Percentiles rank a stretch among this genome's conserved stretches.
phyloP scores from a whole-genome alignment of 2,113 vertebrate species.

The Uropsilus gracilis region DNA sequence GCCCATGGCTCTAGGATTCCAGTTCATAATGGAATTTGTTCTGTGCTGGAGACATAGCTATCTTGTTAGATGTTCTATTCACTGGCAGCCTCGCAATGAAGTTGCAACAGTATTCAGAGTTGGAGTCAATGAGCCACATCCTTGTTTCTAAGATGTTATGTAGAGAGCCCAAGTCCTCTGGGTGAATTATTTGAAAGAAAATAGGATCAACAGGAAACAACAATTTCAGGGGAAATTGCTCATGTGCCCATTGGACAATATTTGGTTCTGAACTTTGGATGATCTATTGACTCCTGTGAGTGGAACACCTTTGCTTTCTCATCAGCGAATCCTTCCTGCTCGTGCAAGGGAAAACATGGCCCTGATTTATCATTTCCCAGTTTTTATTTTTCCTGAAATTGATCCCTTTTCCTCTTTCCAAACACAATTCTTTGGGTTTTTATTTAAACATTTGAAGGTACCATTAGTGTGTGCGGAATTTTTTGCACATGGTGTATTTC shows the following conservation, averaged over 20 bases:
- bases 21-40: slow-evolving; percentile 52
- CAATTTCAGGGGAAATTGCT: slow-evolving; percentile 54
- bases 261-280: slow-evolving; percentile 47
- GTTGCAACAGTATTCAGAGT: slow-evolving; percentile 52
- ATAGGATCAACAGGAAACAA: slow-evolving; percentile 40
- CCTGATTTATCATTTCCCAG: background rate
- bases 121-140: slow-evolving; percentile 55
- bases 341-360: background rate
- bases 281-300: background rate
- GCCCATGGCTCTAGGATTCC: background rate
- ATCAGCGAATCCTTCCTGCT: background rate
- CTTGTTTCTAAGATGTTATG: slow-evolving; percentile 61
- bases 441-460: background rate
- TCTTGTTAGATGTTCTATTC: slow-evolving; percentile 44
- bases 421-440: background rate
- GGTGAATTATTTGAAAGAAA: slow-evolving; percentile 54
- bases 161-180: slow-evolving; percentile 41
- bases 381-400: background rate
- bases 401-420: background rate
- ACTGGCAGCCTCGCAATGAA: slow-evolving; percentile 8
- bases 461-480: background rate
- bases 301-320: background rate
- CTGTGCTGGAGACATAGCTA: background rate
- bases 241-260: slow-evolving; percentile 24
- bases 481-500: background rate